phyloP scores from a whole-genome alignment of 2,113 vertebrate species.

The Pan troglodytes region NHGRI_mPanTro3-v2.1_pri NC_072404.2:37517501-37518000 shows the following conservation, averaged over 20 bases:
- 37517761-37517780: conserved; percentile 80
- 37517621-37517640: neutral
- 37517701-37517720: conserved; percentile 91
- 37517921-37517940: neutral
- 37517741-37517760: conserved; percentile 86
- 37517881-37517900: neutral
- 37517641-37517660: neutral
- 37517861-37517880: conserved; percentile 70
- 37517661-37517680: neutral
- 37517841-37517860: conserved; percentile 83
- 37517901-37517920: neutral
- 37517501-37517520: neutral
- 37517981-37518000: neutral
- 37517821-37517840: conserved; percentile 84
- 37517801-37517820: conserved; percentile 85
- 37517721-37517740: conserved; percentile 91
- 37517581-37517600: neutral
- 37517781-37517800: conserved; percentile 80
- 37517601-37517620: accelerated
- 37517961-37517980: neutral
- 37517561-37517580: neutral
- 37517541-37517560: neutral
- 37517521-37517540: neutral
- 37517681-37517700: conserved; percentile 85
- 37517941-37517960: neutral